Evolutionary conservation across 1,140 invertebrate species (phyloP).

Genomic region (Scylla paramamosain): DNA sequence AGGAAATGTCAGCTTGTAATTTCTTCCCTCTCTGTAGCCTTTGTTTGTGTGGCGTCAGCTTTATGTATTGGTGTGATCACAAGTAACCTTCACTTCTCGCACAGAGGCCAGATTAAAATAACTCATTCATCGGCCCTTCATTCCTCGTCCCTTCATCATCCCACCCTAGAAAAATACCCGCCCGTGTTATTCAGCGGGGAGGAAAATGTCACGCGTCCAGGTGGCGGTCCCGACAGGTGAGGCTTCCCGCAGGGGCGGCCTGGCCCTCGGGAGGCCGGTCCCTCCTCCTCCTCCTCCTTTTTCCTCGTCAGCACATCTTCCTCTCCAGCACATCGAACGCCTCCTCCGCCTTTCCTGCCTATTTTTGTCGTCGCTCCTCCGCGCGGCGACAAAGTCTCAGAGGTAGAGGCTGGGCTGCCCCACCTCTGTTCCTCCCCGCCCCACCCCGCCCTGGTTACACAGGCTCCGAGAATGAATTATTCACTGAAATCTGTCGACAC

Average conservation of each 20-base stretch:
- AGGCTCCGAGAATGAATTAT: constrained; percentile 62
- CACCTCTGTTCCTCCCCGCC: not conserved
- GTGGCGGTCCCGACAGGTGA: not conserved
- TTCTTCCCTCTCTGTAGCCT: no score
- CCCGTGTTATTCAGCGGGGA: not conserved
- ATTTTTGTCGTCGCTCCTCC: not conserved
- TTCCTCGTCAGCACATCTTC: not conserved
- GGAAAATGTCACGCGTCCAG: not conserved
- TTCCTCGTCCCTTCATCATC: not conserved
- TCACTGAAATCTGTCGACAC: constrained; percentile 72
- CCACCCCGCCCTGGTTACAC: constrained; percentile 30
- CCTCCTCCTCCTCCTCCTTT: not conserved
- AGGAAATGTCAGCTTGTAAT: no score
- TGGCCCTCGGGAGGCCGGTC: no score
- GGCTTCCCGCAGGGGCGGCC: not conserved
- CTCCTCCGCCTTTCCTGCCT: not conserved
- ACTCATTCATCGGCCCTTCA: not conserved
- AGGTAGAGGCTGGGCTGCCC: not conserved
- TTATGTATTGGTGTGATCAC: not conserved
- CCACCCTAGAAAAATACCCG: not conserved
- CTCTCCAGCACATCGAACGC: not conserved
- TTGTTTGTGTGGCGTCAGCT: no score
- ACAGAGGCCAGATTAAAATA: no score
- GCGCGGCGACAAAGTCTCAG: not conserved
- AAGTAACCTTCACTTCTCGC: not conserved